Percentiles rank a stretch among this genome's conserved stretches.
These are phyloP conservation scores for Conus betulinus DNA, from an alignment of 1,140 invertebrate species.

Conservation along the genomic window DNA sequence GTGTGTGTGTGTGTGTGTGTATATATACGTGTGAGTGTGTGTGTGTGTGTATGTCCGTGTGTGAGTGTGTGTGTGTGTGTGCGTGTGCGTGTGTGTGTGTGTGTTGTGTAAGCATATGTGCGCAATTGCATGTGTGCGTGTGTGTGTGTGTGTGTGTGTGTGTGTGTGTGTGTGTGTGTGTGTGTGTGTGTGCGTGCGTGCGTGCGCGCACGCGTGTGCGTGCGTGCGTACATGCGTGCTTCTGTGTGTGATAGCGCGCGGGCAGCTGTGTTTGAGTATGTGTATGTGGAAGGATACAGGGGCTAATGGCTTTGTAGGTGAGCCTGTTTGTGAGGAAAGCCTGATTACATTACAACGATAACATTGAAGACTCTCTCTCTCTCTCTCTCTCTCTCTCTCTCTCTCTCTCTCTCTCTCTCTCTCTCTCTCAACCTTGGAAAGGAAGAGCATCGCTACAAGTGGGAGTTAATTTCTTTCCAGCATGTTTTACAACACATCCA, in stretches of 20 bases:
- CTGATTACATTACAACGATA: not conserved
- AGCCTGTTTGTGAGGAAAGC: not conserved
- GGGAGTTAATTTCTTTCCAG: too few species aligned
- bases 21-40: too few species aligned
- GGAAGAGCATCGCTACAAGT: too few species aligned
- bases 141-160: not conserved
- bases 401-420: not conserved
- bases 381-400: not conserved
- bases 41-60: too few species aligned
- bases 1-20: too few species aligned
- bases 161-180: not conserved
- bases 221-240: not conserved
- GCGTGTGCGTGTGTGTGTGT: not conserved
- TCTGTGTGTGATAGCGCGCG: not conserved
- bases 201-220: not conserved
- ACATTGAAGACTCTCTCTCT: not conserved
- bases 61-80: too few species aligned
- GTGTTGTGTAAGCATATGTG: not conserved
- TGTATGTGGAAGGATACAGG: not conserved
- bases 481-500: too few species aligned
- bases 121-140: not conserved
- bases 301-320: not conserved
- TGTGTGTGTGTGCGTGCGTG: not conserved
- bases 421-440: not conserved
- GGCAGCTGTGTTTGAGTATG: constrained; percentile 1